These are phyloP conservation scores for Callopanchax toddi DNA, from an alignment of 2,113 vertebrate genomes.

Conservation along the genomic window DNA sequence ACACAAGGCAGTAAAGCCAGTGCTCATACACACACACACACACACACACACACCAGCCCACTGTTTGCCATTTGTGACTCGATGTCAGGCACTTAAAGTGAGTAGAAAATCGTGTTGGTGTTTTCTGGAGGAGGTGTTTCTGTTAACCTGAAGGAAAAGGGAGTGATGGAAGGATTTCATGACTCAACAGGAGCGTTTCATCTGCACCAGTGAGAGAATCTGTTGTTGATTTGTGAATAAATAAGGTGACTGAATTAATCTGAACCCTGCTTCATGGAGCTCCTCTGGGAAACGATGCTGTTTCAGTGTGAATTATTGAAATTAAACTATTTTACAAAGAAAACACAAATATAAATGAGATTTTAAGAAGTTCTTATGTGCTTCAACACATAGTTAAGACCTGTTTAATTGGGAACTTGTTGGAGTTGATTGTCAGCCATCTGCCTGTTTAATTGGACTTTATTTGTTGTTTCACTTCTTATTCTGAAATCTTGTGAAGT, in stretches of 20 bases:
- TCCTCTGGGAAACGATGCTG: too few species aligned
- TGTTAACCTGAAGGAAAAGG: conserved; percentile 7
- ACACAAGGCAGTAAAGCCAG: not conserved
- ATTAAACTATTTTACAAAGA: too few species aligned
- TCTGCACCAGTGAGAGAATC: not conserved
- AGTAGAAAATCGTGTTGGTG: conserved; percentile 40
- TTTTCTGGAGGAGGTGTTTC: conserved; percentile 36
- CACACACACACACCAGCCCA: conserved; percentile 4
- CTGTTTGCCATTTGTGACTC: conserved; percentile 30
- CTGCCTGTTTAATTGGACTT: too few species aligned
- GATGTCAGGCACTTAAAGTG: conserved; percentile 34
- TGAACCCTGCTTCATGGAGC: too few species aligned
- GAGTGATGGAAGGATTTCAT: not conserved
- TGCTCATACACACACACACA: not conserved
- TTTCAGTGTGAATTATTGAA: too few species aligned
- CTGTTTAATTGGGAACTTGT: too few species aligned
- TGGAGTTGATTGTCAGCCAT: too few species aligned
- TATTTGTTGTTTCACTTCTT: too few species aligned
- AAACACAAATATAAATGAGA: too few species aligned
- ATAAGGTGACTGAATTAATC: not conserved
- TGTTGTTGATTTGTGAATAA: conserved; percentile 14
- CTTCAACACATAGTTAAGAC: too few species aligned
- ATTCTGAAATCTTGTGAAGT: too few species aligned
- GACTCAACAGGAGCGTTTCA: conserved; percentile 13
- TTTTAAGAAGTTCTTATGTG: too few species aligned